Base-by-base conservation (phyloP, 2,113 vertebrate species). In the Tupaia tana region DNA sequence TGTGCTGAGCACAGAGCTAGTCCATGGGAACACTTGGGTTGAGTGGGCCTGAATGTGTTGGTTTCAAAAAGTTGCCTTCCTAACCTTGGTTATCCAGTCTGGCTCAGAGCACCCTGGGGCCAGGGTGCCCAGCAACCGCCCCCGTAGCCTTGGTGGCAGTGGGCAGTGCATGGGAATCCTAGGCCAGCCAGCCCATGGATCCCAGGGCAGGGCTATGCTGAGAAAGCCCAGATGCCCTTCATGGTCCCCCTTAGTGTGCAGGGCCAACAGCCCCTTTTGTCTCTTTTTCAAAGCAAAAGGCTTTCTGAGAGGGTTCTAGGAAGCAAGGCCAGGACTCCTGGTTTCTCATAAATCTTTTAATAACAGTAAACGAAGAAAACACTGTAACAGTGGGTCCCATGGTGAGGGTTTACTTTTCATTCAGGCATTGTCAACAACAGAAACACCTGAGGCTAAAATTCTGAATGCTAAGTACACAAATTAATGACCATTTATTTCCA, bases 381-480 rank as follows among this genome's bases (percentile, higher is more conserved):
- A 95, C 71, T 86, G 22, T 34, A 90, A 93, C 69, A 93, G 34
- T 71, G 92, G 92, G 81, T 83, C 71, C 89, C 89, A 58, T 14
- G 70, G 84, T 74, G 86, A 78, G 59, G 79, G 94, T 43, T 43
- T 96, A 91, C 82, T 96, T 93, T 95, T 92, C 43, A 97, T 95
- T 96, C 87, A 58, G 94, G 86, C 89, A 96, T 94, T 58, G 70
- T 95, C 93, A 93, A 95, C 66, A 70, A 96, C 94, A 97, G 94
- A 96, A 94, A 75, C 94, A 93, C 85, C 94, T 84, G 84, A 89
- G 97, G 96, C 93, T 96, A 94, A 97, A 97, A 96, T 97, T 95
- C 89, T 91, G 96, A 97, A 98, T 7, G n/a, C 81, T 95, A 97
- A 96, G 88, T 98, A 96, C 96, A 98, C 93, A 98, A 98, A 95